Conservation (phyloP, 2,797 vertebrate genomes). For the Lophius americanus region DNA sequence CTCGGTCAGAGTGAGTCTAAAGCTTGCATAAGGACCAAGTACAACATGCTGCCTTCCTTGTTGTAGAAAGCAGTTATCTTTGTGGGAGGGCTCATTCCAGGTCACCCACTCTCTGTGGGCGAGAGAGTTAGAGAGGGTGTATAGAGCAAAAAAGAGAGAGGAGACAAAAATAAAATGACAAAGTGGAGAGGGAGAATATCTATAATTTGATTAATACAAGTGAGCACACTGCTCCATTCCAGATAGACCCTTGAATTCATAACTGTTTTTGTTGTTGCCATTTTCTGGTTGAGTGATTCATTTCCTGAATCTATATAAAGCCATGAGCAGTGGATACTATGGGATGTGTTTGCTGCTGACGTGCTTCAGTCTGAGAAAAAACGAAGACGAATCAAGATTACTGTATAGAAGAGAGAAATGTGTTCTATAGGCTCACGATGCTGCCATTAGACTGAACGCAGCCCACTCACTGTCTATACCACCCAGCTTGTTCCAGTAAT, state of each 20-base stretch:
- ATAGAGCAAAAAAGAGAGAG: slow-evolving; percentile 45
- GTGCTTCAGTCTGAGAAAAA: slow-evolving; percentile 37
- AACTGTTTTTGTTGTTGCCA: slow-evolving; percentile 62
- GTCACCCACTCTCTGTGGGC: slow-evolving; percentile 74
- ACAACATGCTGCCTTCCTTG: slow-evolving; percentile 51
- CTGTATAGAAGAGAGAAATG: slow-evolving; percentile 42
- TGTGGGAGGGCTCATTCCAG: slow-evolving; percentile 66
- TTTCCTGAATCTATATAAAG: slow-evolving; percentile 75
- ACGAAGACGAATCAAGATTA: slow-evolving; percentile 32
- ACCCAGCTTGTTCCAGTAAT: slow-evolving; percentile 43
- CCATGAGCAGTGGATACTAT: slow-evolving; percentile 48
- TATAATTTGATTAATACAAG: slow-evolving; percentile 58
- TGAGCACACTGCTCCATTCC: slow-evolving; percentile 49
- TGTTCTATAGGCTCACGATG: slow-evolving; percentile 50
- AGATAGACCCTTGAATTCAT: slow-evolving; percentile 59
- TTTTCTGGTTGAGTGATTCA: slow-evolving; percentile 70
- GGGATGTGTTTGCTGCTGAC: slow-evolving; percentile 38
- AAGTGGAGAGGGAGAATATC: slow-evolving; percentile 39
- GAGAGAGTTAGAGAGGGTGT: slow-evolving; percentile 50
- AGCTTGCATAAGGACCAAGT: slow-evolving; percentile 17
- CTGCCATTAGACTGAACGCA: slow-evolving; percentile 46
- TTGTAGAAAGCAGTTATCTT: slow-evolving; percentile 43
- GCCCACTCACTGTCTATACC: slow-evolving; percentile 62
- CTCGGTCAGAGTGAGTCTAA: slow-evolving; percentile 6
- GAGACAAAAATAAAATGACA: slow-evolving; percentile 50